Base-by-base conservation (phyloP, 2,888 invertebrate genomes). In the Agapostemon virescens region DNA sequence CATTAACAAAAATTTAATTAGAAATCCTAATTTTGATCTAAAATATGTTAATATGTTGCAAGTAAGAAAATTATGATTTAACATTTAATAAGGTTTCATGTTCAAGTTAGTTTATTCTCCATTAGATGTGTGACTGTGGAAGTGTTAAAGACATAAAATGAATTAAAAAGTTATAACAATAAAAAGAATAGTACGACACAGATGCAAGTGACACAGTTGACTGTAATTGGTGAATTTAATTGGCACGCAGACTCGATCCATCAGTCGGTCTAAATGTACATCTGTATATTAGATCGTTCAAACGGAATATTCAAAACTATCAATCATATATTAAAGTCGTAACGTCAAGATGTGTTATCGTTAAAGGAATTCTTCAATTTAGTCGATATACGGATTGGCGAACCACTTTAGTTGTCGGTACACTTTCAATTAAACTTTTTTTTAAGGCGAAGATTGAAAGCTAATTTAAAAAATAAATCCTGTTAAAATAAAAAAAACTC, bases 161-260 rank as follows among this genome's bases (percentile, higher is more conserved):
- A 63, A 36, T 40, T 33, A 74, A 42, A 49, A 64, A 69, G 68
- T 75, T 42, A 69, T 64, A 40, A 75, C 75, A 69, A 52, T 61
- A 23, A 26, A 33, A 55, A 15, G 33, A 58, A 63, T 20, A 58
- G 26, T 30, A 20, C 0, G 30, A 30, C 20, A 68, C 17, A 42
- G 40, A 68, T 49, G 20, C 33, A 67, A 74, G 77, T 77, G 74
- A 77, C 74, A 64, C 40, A 74, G 64, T 69, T 69, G 74, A 64
- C 63, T 55, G 64, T 75, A 78, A 78, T 75, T 78, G 69, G 75
- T 78, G 75, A 75, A 78, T 78, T 78, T 78, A 75, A 78, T 78
- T 75, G 77, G 42, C 75, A 78, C 64, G 64, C 75, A 78, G 69
- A n/a, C 75, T 69, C 42, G 4, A 52, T 42, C 42, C 52, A 69